Evolutionary conservation across 2,797 vertebrate genomes (phyloP).

Genomic region (Peromyscus nudipes): DNA sequence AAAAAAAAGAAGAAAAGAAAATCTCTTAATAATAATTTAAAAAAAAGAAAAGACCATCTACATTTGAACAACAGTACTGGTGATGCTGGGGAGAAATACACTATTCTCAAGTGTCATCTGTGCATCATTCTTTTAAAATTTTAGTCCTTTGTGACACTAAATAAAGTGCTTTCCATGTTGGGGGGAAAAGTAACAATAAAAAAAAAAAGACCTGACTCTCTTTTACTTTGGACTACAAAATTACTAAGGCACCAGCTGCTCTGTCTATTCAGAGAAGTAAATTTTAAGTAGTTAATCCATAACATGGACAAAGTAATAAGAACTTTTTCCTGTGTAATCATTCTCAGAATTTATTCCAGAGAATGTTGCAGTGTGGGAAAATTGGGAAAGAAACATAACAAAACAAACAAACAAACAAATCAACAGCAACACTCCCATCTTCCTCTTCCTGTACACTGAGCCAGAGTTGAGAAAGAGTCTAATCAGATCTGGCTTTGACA

Average conservation of each 20-base stretch:
- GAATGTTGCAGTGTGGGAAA: neutral
- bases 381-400: neutral
- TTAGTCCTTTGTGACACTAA: too few species aligned
- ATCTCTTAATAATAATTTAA: too few species aligned
- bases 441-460: neutral
- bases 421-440: neutral
- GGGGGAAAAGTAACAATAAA: too few species aligned
- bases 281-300: constrained; percentile 24
- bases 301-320: neutral
- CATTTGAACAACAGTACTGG: too few species aligned
- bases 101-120: too few species aligned
- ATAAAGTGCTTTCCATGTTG: too few species aligned
- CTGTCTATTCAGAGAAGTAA: neutral
- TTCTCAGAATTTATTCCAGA: neutral
- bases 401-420: too few species aligned
- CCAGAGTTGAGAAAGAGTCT: neutral
- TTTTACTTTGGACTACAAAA: neutral
- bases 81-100: too few species aligned
- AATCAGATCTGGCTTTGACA: neutral
- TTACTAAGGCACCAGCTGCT: neutral
- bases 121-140: too few species aligned
- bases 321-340: neutral
- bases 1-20: too few species aligned
- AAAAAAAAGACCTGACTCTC: neutral
- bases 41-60: too few species aligned